phyloP scores from a whole-genome alignment of 2,888 invertebrate genomes.

The Augiades crinisus region DNA sequence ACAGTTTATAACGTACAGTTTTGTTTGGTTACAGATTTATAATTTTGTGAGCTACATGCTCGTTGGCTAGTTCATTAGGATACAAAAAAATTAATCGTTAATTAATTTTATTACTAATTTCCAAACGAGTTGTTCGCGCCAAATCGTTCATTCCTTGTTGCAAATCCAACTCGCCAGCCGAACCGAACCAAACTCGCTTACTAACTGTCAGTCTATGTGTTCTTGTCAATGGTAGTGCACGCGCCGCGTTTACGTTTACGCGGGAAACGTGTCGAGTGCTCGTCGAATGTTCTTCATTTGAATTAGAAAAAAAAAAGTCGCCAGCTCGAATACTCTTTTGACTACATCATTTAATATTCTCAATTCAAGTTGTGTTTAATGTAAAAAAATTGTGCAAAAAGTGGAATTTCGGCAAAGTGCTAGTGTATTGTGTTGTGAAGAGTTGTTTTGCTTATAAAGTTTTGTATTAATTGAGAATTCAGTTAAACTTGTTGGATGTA shows the following conservation, averaged over 20 bases:
- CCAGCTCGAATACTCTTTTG: too few relatives aligned
- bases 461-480: neutral
- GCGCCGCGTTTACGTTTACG: constrained; percentile 46
- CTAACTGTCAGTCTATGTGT: constrained; percentile 49
- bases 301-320: constrained; percentile 4
- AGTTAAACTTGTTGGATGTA: neutral
- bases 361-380: neutral
- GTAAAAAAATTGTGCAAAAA: neutral
- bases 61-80: too few relatives aligned
- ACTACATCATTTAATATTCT: too few relatives aligned
- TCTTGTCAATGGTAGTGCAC: constrained; percentile 44
- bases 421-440: neutral
- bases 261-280: constrained; percentile 47
- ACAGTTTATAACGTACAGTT: too few relatives aligned
- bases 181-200: too few relatives aligned
- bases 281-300: neutral
- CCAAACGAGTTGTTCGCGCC: too few relatives aligned
- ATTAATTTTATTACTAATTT: too few relatives aligned
- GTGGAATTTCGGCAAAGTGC: neutral
- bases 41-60: too few relatives aligned
- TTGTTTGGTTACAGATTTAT: too few relatives aligned
- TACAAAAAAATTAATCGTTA: too few relatives aligned
- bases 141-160: too few relatives aligned
- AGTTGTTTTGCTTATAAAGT: constrained; percentile 1
- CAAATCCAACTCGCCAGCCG: too few relatives aligned